A percentile compares a stretch with the other conserved stretches of the same genome.
These are phyloP conservation scores for Uria lomvia DNA, from an alignment of 2,113 vertebrate genomes.

Conservation along the genomic window DNA sequence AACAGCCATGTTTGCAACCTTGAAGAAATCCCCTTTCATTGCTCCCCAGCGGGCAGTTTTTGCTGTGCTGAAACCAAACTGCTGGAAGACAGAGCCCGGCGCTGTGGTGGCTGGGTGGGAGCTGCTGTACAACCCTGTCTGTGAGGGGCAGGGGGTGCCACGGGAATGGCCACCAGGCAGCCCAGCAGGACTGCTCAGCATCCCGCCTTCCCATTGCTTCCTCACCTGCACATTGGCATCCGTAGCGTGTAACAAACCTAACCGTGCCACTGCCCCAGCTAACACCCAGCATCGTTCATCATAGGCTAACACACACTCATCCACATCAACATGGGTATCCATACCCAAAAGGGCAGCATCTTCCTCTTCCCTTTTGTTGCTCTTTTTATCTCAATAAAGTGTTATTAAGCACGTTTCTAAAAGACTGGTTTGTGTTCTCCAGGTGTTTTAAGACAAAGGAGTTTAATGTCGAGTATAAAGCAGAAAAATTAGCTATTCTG, in stretches of 20 bases:
- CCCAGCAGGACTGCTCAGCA: neutral
- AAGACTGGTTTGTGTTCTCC: neutral
- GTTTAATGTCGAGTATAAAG: neutral
- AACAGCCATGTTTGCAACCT: neutral
- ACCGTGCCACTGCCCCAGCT: fast-evolving
- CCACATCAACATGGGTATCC: neutral
- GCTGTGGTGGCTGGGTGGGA: fast-evolving
- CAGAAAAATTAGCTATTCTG: neutral
- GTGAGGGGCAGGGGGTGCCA: neutral
- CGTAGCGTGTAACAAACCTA: fast-evolving
- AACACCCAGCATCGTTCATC: fast-evolving
- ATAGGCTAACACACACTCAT: neutral
- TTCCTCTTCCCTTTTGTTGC: neutral
- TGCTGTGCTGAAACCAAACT: neutral
- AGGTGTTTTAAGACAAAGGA: neutral
- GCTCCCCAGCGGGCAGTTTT: neutral
- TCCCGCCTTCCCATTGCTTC: neutral
- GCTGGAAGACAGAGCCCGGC: neutral
- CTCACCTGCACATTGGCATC: fast-evolving
- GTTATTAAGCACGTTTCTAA: neutral
- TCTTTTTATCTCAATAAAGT: neutral
- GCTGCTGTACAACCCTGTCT: fast-evolving
- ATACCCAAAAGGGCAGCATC: neutral
- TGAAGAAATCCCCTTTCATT: neutral
- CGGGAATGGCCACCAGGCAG: neutral